Evolutionary conservation across 2,797 vertebrate genomes (phyloP).

Genomic region (Trematomus bernacchii): DNA sequence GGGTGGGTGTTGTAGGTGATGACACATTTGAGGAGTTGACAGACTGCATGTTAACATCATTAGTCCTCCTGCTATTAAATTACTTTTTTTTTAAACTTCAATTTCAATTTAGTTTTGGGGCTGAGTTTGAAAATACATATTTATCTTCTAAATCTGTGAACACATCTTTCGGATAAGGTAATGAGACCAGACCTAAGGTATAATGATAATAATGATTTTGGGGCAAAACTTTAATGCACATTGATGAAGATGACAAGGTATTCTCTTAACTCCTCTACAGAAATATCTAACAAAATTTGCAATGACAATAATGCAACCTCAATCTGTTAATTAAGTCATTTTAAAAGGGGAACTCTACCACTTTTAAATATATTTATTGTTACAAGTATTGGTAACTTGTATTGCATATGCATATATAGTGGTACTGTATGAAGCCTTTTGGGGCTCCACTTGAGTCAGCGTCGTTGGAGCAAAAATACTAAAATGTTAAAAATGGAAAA

Average conservation of each 20-base stretch:
- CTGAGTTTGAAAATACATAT: background rate
- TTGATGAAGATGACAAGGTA: background rate
- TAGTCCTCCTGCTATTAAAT: slow-evolving; percentile 4
- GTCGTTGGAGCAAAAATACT: background rate
- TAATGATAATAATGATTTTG: background rate
- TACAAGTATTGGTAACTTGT: background rate
- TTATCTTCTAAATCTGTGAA: background rate
- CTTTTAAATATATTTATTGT: too few species aligned
- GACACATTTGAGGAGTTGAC: slow-evolving; percentile 17
- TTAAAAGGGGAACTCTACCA: background rate
- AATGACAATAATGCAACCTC: background rate
- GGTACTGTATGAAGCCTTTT: background rate
- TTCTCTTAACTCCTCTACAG: background rate
- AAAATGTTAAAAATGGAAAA: background rate
- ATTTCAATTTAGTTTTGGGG: background rate
- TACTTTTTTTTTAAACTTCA: background rate
- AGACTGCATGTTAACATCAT: background rate
- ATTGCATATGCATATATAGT: background rate
- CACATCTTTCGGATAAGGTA: background rate
- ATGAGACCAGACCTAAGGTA: background rate
- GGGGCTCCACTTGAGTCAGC: background rate
- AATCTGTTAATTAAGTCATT: background rate
- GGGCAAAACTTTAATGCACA: slow-evolving; percentile 7
- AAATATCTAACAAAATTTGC: background rate
- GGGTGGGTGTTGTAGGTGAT: background rate